phyloP scores from a whole-genome alignment of 2,113 vertebrate species.

The Urocitellus parryii region DNA sequence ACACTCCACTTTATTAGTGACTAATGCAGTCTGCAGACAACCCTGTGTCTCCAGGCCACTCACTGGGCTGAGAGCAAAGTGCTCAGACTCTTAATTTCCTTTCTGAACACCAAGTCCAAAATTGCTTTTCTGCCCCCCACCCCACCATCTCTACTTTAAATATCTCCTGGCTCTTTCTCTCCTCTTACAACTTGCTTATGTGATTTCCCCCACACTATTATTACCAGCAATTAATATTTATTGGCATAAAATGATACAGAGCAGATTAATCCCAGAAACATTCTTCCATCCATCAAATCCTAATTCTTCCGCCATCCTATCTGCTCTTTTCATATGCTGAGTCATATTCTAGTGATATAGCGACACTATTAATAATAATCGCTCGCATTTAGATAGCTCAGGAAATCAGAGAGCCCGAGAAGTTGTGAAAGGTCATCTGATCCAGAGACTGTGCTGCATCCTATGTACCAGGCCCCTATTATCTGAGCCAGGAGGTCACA shows the following conservation, averaged over 20 bases:
- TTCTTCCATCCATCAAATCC: slow-evolving; percentile 12
- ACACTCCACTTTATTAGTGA: neutral
- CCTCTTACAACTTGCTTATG: neutral
- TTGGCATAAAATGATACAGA: neutral
- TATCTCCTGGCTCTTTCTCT: neutral
- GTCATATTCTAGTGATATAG: neutral
- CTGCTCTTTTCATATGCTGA: slow-evolving; percentile 10
- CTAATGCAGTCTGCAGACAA: neutral
- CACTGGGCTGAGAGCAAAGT: neutral
- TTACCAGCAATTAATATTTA: slow-evolving; percentile 57
- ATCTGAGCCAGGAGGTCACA: neutral
- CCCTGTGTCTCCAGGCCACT: neutral
- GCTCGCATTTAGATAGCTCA: neutral
- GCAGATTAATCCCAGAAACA: slow-evolving; percentile 1
- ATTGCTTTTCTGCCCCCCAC: neutral
- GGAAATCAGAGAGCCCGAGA: slow-evolving; percentile 29
- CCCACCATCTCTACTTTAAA: neutral
- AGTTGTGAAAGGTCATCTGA: neutral
- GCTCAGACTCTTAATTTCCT: neutral
- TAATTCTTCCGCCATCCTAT: neutral
- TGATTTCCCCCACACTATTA: neutral
- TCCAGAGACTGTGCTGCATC: neutral
- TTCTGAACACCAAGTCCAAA: neutral
- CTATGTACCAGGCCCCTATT: neutral
- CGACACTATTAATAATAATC: slow-evolving; percentile 38